Percentiles rank a stretch among this genome's conserved stretches.
phyloP scores from a whole-genome alignment of 2,888 invertebrate genomes.

The Abscondita cerata region DNA sequence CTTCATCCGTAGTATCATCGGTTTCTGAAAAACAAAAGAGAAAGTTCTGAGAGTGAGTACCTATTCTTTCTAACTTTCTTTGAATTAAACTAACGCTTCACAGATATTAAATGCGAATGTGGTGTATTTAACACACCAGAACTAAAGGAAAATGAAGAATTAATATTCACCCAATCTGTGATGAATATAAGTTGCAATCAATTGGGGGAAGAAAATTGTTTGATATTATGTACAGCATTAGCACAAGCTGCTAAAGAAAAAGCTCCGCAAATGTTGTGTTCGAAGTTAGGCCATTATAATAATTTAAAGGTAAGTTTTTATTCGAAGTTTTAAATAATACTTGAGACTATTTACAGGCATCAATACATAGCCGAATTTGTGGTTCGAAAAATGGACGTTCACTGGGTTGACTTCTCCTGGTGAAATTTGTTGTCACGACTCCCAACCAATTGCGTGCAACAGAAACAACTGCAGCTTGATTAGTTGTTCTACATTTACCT shows the following conservation, averaged over 20 bases:
- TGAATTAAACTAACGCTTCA: too few relatives aligned
- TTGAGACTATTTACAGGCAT: conserved; percentile 55
- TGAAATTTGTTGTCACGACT: conserved; percentile 61
- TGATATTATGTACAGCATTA: conserved; percentile 60
- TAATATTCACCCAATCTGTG: conserved; percentile 58
- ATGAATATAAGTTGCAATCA: conserved; percentile 60
- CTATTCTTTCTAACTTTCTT: too few relatives aligned
- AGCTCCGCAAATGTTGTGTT: conserved; percentile 62
- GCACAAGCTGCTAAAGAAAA: conserved; percentile 62
- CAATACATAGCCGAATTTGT: conserved; percentile 61
- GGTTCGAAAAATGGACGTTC: conserved; percentile 60
- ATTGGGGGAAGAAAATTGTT: conserved; percentile 61
- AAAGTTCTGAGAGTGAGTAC: too few relatives aligned
- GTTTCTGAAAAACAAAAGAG: too few relatives aligned
- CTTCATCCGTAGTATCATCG: too few relatives aligned
- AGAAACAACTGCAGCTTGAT: too few relatives aligned
- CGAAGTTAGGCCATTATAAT: conserved; percentile 57
- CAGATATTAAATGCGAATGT: conserved; percentile 57
- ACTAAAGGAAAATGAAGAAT: conserved; percentile 40
- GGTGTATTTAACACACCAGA: conserved; percentile 58
- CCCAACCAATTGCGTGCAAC: conserved; percentile 48
- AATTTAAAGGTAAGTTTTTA: conserved; percentile 58
- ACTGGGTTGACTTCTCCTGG: conserved; percentile 61
- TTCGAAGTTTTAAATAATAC: too few relatives aligned
- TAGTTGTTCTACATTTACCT: too few relatives aligned